Evolutionary conservation across 2,797 vertebrate species (phyloP), one percentile per base, ranked within the genome.

Genomic region (Tokudaia muenninki): DNA sequence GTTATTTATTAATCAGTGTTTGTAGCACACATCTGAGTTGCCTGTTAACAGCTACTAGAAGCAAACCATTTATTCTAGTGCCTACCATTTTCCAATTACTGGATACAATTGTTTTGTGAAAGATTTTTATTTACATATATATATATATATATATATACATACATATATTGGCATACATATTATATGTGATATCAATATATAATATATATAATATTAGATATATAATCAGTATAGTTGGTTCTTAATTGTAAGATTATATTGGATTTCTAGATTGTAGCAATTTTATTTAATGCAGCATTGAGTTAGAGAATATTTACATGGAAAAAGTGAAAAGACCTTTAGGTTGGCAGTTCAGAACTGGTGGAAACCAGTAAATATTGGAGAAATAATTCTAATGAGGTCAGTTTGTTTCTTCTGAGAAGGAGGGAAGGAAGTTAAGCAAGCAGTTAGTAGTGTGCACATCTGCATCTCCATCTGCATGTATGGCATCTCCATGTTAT

Each of bases 401-500:
- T 34, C 70, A 52, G 24, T 31, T 59, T 9, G 6, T 94, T 79
- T 47, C 34, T 91, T 78, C 41, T 22, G 3, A 37, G 12, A 10
- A 52, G 72, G 34, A 37, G 3, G 41, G 3, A 41, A 8, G 6
- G 24, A 7, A 44, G 34, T 13, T 12, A 21, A 37, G 0, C 44
- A 90, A 70, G 19, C 3, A 70, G 16, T 52, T 16, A 47, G 13
- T 0, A 74, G 19, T 37, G 13, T 70, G 3, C 26, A n/a, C 22
- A 34, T 44, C 24, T 57, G 0, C 11, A 52, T 50, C 16, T 52
- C 13, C 14, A 52, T 21, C 70, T 89, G 5, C 3, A 24, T 61
- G 2, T 37, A 41, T 2, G 6, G 0, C 0, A 14, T 52, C 16
- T 77, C 0, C n/a, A 41, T 17, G 41, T 10, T 21, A 65, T 29